phyloP scores from a whole-genome alignment of 2,888 invertebrate genomes.

The Cecidostiba fungosa region DNA sequence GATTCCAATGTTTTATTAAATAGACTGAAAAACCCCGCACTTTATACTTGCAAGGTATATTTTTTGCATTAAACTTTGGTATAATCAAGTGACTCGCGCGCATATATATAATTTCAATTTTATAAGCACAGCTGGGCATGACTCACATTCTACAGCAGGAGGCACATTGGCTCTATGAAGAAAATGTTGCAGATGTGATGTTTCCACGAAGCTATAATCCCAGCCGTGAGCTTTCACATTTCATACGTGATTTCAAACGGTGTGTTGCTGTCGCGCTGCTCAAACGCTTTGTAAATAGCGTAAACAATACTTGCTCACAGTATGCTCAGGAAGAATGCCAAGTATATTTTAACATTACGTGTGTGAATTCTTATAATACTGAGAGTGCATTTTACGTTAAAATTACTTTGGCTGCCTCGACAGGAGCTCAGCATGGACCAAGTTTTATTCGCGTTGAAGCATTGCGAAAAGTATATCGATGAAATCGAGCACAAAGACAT shows the following conservation, averaged over 20 bases:
- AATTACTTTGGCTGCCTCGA: background rate
- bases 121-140: slow-evolving; percentile 72
- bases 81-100: background rate
- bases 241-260: slow-evolving; percentile 87
- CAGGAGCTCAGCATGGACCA: slow-evolving; percentile 77
- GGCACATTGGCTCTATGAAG: slow-evolving; percentile 84
- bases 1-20: background rate
- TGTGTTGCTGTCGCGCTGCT: slow-evolving; percentile 90
- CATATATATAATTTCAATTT: background rate
- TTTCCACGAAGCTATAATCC: slow-evolving; percentile 88
- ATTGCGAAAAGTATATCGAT: slow-evolving; percentile 85
- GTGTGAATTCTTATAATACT: no score
- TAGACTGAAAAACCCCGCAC: background rate
- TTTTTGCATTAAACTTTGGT: no score
- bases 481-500: slow-evolving; percentile 82
- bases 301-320: background rate
- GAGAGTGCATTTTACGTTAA: no score
- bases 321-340: background rate
- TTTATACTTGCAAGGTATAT: background rate
- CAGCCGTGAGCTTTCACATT: slow-evolving; percentile 82
- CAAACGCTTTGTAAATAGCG: slow-evolving; percentile 82
- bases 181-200: slow-evolving; percentile 83
- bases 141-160: slow-evolving; percentile 81
- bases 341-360: no score
- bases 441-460: slow-evolving; percentile 87